Conservation (phyloP, 2,797 vertebrate genomes). For the Tolypeutes matacus region DNA sequence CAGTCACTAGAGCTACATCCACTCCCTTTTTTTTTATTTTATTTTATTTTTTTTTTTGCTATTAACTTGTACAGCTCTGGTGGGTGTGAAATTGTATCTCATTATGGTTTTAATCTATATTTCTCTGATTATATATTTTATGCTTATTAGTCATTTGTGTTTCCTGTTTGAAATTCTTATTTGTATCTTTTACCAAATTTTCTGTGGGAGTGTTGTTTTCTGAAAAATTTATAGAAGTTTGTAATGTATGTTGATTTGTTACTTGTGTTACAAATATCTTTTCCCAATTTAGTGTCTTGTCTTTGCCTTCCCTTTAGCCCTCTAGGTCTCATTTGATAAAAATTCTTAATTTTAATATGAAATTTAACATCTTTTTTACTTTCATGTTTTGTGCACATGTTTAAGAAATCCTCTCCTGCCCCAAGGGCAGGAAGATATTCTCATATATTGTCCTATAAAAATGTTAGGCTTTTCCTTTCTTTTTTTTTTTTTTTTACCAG, state of each 20-base stretch:
- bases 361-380: slow-evolving; percentile 19
- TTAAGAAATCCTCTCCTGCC: slow-evolving; percentile 6
- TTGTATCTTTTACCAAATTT: slow-evolving; percentile 40
- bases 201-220: neutral
- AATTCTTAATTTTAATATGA: neutral
- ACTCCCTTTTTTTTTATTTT: neutral
- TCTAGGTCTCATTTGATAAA: slow-evolving; percentile 1
- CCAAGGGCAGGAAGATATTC: slow-evolving; percentile 40
- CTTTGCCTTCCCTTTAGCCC: neutral
- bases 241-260: neutral
- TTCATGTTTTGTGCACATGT: slow-evolving; percentile 21
- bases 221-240: neutral
- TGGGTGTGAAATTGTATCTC: neutral
- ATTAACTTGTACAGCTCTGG: neutral
- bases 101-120: slow-evolving; percentile 35
- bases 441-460: neutral
- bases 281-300: neutral
- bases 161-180: slow-evolving; percentile 47
- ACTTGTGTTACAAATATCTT: slow-evolving; percentile 29
- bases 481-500: too few relatives aligned
- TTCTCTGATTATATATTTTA: slow-evolving; percentile 19
- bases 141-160: slow-evolving; percentile 12
- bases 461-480: slow-evolving; percentile 44
- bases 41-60: too few relatives aligned
- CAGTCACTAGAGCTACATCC: too few relatives aligned